Percentiles rank a stretch among this genome's conserved stretches.
Evolutionary conservation across 2,113 vertebrate genomes (phyloP).

Genomic region (Probosciger aterrimus): DNA sequence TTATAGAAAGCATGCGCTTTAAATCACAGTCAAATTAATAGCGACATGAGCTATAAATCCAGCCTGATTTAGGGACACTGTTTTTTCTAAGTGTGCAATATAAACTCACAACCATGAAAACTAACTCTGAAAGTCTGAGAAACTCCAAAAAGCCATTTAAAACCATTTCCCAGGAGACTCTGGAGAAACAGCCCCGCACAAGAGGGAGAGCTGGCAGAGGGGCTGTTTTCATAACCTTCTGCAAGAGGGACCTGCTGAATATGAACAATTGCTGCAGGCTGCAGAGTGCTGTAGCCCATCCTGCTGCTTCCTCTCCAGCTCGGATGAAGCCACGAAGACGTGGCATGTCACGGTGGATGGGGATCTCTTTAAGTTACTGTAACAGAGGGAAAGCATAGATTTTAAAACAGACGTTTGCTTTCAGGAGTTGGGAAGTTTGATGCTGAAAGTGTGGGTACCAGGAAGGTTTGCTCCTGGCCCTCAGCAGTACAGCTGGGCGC

Average conservation of each 20-base stretch:
- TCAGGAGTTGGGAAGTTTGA: not conserved
- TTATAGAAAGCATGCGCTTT: not conserved
- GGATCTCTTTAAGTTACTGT: not conserved
- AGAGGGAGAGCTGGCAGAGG: not conserved
- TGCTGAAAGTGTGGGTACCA: not conserved
- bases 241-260: not conserved
- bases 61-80: not conserved
- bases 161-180: not conserved
- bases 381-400: not conserved
- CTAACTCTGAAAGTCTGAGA: not conserved
- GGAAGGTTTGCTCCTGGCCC: not conserved
- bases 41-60: not conserved
- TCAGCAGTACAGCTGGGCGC: not conserved
- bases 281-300: not conserved
- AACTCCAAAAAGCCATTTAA: slow-evolving; percentile 5
- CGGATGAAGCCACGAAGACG: fast-evolving
- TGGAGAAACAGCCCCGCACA: not conserved
- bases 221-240: slow-evolving; percentile 30
- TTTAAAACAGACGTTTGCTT: not conserved
- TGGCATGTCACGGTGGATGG: not conserved
- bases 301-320: not conserved
- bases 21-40: slow-evolving; percentile 7
- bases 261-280: not conserved
- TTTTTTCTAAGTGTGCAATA: not conserved
- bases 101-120: not conserved